Percentiles rank a stretch among this genome's conserved stretches.
These are phyloP conservation scores for Sarcophaga caerulescens DNA, from an alignment of 2,888 invertebrate species.

Conservation along the genomic window DNA sequence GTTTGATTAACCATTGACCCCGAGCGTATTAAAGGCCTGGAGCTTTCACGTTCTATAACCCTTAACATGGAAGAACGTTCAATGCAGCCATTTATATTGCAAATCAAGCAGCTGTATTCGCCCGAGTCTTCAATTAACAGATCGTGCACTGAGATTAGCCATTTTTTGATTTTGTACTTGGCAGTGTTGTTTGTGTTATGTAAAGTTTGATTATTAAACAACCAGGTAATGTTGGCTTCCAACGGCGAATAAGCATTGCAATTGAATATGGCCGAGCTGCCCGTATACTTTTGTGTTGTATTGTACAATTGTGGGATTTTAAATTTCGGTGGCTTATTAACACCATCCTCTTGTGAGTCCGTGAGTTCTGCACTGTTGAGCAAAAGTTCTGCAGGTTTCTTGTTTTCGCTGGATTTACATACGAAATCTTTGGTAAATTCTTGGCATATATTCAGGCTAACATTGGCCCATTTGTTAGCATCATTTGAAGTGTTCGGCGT, in stretches of 20 bases:
- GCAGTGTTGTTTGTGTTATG: slow-evolving; percentile 14
- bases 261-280: slow-evolving; percentile 86
- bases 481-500: slow-evolving; percentile 74
- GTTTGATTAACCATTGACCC: slow-evolving; percentile 91
- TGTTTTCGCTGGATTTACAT: slow-evolving; percentile 10
- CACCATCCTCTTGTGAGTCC: slow-evolving; percentile 17
- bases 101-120: slow-evolving; percentile 92
- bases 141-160: slow-evolving; percentile 89
- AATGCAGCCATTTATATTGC: slow-evolving; percentile 90
- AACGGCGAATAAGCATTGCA: slow-evolving; percentile 87
- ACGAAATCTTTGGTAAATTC: slow-evolving; percentile 13
- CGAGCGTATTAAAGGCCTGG: slow-evolving; percentile 89
- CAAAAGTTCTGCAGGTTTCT: slow-evolving; percentile 1
- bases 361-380: slow-evolving; percentile 9
- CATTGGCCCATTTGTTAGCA: slow-evolving; percentile 75
- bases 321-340: slow-evolving; percentile 40
- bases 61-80: slow-evolving; percentile 86
- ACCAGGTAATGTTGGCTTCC: slow-evolving; percentile 92
- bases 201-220: slow-evolving; percentile 87
- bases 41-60: slow-evolving; percentile 90
- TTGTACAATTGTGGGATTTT: slow-evolving; percentile 52
- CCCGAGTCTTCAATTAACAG: slow-evolving; percentile 91
- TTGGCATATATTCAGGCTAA: slow-evolving; percentile 73
- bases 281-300: slow-evolving; percentile 86
- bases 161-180: slow-evolving; percentile 85